Evolutionary conservation across 2,888 invertebrate species (phyloP).

Genomic region (Brassicogethes aeneus): DNA sequence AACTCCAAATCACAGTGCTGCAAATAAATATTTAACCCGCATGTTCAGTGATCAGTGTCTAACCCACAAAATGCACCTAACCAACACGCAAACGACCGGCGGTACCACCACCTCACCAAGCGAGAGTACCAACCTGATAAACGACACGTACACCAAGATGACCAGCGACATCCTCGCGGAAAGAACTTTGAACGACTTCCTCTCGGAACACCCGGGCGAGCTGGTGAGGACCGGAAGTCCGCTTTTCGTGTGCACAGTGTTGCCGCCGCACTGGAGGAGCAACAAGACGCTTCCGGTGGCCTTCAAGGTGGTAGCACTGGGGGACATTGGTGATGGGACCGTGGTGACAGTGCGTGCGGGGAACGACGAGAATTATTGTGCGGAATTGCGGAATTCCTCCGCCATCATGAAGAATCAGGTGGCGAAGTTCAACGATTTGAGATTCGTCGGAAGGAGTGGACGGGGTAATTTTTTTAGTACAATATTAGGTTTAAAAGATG

Average conservation of each 20-base stretch:
- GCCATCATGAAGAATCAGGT: slow-evolving; percentile 96
- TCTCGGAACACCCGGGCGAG: slow-evolving; percentile 89
- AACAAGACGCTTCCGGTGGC: slow-evolving; percentile 95
- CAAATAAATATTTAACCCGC: slow-evolving; percentile 5
- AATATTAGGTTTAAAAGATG: too few species aligned
- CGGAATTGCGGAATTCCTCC: slow-evolving; percentile 85
- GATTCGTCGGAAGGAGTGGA: slow-evolving; percentile 95
- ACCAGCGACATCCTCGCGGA: slow-evolving; percentile 79
- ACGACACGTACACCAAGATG: slow-evolving; percentile 70
- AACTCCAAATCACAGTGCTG: not conserved
- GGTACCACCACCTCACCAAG: slow-evolving; percentile 62
- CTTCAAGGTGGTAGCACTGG: slow-evolving; percentile 89
- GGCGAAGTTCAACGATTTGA: slow-evolving; percentile 93
- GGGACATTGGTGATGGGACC: slow-evolving; percentile 90
- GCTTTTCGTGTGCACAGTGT: slow-evolving; percentile 82
- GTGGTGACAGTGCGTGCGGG: slow-evolving; percentile 89
- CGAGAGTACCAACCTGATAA: slow-evolving; percentile 59
- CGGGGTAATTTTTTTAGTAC: slow-evolving; percentile 83
- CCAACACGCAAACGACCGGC: slow-evolving; percentile 44
- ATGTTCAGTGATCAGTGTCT: slow-evolving; percentile 33
- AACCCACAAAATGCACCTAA: slow-evolving; percentile 38
- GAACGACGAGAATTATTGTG: slow-evolving; percentile 95
- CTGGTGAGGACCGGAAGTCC: slow-evolving; percentile 92
- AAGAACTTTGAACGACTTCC: slow-evolving; percentile 70
- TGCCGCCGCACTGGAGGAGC: slow-evolving; percentile 94